Percentiles rank a stretch among this genome's conserved stretches.
Conservation (phyloP, 2,888 invertebrate species). For the Dryococelus australis region DNA sequence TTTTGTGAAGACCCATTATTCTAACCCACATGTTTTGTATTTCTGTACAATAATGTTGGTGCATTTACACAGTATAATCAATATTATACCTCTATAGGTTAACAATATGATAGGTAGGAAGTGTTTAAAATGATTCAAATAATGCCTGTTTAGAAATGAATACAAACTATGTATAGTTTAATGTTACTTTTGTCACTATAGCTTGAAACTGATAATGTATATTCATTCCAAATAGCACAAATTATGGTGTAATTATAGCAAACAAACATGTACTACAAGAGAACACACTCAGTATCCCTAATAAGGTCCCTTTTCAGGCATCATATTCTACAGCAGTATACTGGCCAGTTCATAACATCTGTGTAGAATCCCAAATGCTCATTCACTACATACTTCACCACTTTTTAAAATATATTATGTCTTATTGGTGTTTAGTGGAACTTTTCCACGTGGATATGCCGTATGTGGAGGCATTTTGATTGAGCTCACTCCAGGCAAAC, state of each 20-base stretch:
- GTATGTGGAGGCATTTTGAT: neutral
- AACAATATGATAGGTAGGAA: neutral
- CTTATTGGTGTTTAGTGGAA: neutral
- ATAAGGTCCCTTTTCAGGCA: neutral
- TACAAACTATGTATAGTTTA: neutral
- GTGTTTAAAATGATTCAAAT: neutral
- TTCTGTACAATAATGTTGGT: neutral
- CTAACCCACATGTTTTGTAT: neutral
- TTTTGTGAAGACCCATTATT: neutral
- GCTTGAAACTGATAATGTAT: neutral
- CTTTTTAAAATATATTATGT: neutral
- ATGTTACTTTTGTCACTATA: neutral
- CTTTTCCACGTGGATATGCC: constrained; percentile 21
- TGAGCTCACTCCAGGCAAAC: neutral
- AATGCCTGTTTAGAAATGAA: constrained; percentile 21
- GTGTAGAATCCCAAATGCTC: neutral
- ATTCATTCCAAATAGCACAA: neutral
- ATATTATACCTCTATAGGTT: neutral
- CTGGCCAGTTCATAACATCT: neutral
- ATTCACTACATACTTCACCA: neutral
- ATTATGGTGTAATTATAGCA: constrained; percentile 25
- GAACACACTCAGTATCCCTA: no score
- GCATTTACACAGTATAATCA: neutral
- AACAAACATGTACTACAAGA: neutral
- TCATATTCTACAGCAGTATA: neutral